Evolutionary conservation across 2,888 invertebrate genomes (phyloP), one percentile per base, ranked within the genome.

Genomic region (Diaphora mendica): DNA sequence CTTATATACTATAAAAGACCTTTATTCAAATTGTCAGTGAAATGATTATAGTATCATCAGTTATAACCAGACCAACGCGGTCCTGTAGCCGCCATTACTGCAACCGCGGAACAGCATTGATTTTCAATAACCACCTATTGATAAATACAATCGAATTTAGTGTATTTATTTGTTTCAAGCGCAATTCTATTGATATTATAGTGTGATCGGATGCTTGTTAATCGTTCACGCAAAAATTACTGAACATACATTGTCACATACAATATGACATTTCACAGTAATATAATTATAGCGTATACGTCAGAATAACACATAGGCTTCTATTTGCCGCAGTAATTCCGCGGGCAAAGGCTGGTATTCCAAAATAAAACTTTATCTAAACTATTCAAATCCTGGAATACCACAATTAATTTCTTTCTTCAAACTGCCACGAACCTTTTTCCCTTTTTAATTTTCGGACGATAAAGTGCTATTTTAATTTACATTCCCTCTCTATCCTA

Each of bases 381-480:
- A 30, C 62, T 30, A 8, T 17, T 62, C 62, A 30, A 62, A 30
- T 13, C 5, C 26, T 62, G 62, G 30, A 26, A 62, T 62, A 17
- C 7, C 62, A 62, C 62, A 62, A 30, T 17, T 33, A n/a, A 33
- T 51, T 33, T 51, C 3, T 48, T 55, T 55, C 5, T 23, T 35
- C 35, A 51, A 55, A 55, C 51, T 17, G 15, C 2, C 23, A 55
- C n/a, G 55, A 55, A 68, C 51, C 55, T 68, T 68, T 68, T 68
- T 8, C 68, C n/a, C 8, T 64, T 68, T n/a, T 64, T 68, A 69
- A 69, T 65, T 66, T 68, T n/a, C 65, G 65, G 39, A 13, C 68
- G 35, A 65, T 65, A 73, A 73, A 65, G 39, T 73, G 42, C 65
- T 70, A 69, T 70, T 69, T 73, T 66, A 73, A 70, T 65, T 69